Percentiles rank a stretch among this genome's conserved stretches.
phyloP scores from a whole-genome alignment of 2,888 invertebrate species.

The Cantharis nigra region DNA sequence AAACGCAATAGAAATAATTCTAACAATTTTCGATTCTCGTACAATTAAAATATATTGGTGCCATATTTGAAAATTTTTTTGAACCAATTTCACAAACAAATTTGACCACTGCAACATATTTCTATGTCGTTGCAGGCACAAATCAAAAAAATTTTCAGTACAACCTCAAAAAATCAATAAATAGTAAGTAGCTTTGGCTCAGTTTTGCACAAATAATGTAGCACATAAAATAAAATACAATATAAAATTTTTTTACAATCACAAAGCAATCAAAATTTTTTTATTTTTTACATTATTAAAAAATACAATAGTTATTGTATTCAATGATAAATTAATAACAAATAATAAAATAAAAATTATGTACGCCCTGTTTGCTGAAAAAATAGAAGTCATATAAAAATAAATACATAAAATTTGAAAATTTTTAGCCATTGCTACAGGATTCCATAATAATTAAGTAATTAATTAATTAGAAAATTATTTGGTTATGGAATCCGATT shows the following conservation, averaged over 20 bases:
- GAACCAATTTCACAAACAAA: constrained; percentile 29
- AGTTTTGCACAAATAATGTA: constrained; percentile 16
- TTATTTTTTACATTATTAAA: constrained; percentile 20
- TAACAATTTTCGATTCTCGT: constrained; percentile 46
- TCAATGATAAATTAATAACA: constrained; percentile 21
- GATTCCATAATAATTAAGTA: constrained; percentile 19
- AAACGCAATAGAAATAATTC: constrained; percentile 47
- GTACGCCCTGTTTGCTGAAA: constrained; percentile 30
- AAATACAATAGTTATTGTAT: constrained; percentile 22
- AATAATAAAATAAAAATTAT: constrained; percentile 16
- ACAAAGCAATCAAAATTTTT: constrained; percentile 15
- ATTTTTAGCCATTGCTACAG: constrained; percentile 27
- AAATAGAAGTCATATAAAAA: constrained; percentile 25
- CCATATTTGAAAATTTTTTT: constrained; percentile 50
- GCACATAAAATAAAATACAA: constrained; percentile 25
- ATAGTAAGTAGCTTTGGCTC: constrained; percentile 28
- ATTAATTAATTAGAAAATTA: constrained; percentile 1
- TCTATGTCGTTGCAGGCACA: background rate
- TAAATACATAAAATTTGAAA: constrained; percentile 14
- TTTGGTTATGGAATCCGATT: constrained; percentile 24
- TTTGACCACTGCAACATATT: background rate
- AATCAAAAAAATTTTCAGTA: constrained; percentile 55
- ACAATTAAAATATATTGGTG: constrained; percentile 32
- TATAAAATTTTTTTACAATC: constrained; percentile 14
- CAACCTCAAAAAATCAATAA: constrained; percentile 38